These are phyloP conservation scores for Pluvialis apricaria DNA, from an alignment of 2,113 vertebrate species.

Conservation along the genomic window DNA sequence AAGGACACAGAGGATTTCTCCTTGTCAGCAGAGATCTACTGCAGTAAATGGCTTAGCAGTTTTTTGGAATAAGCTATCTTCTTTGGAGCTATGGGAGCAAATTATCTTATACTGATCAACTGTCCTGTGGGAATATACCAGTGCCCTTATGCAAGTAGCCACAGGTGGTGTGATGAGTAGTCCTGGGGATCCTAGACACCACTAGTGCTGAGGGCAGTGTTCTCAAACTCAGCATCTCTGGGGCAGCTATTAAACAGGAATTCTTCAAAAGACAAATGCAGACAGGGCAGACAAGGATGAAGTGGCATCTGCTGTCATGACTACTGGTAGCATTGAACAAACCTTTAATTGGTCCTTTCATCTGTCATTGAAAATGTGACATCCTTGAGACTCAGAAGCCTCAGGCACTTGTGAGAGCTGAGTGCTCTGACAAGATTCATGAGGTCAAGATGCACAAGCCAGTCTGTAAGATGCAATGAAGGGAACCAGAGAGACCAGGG, in stretches of 20 bases:
- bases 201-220: neutral
- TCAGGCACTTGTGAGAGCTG: neutral
- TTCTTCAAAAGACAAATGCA: neutral
- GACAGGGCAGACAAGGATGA: neutral
- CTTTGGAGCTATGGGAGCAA: neutral
- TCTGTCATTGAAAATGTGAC: neutral
- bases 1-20: conserved; percentile 4
- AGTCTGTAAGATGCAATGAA: neutral
- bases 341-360: neutral
- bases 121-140: neutral
- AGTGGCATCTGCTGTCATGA: neutral
- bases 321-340: neutral
- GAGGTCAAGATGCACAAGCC: neutral
- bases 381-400: neutral
- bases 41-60: neutral
- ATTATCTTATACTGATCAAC: neutral
- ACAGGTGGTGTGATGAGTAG: neutral
- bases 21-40: conserved; percentile 21
- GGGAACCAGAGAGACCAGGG: neutral
- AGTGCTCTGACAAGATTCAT: neutral
- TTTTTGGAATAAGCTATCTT: neutral
- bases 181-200: neutral
- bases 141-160: neutral
- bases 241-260: neutral
- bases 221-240: neutral